phyloP scores from a whole-genome alignment of 2,113 vertebrate species.

The Montifringilla adamsi region DNA sequence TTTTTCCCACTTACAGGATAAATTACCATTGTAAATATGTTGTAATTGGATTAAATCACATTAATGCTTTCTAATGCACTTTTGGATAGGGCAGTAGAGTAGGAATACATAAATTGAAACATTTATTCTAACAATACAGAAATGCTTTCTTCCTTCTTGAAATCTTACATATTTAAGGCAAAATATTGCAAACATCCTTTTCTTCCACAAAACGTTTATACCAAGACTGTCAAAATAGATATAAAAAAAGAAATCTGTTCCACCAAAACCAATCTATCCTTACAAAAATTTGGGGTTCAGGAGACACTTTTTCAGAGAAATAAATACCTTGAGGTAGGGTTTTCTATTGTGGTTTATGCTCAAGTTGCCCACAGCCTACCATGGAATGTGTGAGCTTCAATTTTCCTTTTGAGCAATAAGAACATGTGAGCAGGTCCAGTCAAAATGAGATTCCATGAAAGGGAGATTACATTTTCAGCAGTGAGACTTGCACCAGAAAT shows the following conservation, averaged over 20 bases:
- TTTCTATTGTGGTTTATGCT: neutral
- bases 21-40: neutral
- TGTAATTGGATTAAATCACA: neutral
- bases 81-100: neutral
- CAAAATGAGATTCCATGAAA: neutral
- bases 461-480: neutral
- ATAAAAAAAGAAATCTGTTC: neutral
- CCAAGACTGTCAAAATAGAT: neutral
- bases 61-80: neutral
- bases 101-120: neutral
- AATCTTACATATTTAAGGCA: neutral
- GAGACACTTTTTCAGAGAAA: neutral
- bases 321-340: neutral
- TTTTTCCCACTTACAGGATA: neutral
- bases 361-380: neutral
- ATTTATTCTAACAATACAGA: neutral
- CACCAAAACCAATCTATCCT: neutral
- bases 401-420: neutral
- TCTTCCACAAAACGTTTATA: neutral
- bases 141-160: neutral
- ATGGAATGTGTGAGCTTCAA: fast-evolving
- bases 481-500: neutral
- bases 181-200: neutral
- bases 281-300: neutral
- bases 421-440: neutral